phyloP scores from a whole-genome alignment of 1,140 invertebrate genomes.

The Heterodera schachtii region DNA sequence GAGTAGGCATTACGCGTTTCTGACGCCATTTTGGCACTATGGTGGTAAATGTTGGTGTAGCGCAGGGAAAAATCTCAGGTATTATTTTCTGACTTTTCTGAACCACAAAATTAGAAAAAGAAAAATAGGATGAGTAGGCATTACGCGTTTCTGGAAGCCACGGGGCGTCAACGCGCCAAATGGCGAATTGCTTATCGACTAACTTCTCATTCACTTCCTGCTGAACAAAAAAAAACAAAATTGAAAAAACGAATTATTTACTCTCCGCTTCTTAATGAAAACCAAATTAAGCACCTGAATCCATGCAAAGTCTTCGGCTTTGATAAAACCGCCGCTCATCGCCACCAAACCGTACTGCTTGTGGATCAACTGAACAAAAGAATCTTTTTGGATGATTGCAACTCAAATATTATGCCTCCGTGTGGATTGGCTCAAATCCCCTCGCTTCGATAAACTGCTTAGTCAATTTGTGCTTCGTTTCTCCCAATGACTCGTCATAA shows the following conservation, averaged over 20 bases:
- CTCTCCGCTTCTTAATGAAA: no score
- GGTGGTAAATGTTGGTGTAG: no score
- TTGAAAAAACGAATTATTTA: no score
- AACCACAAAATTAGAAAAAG: no score
- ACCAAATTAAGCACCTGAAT: conserved; percentile 51
- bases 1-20: no score
- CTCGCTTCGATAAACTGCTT: conserved; percentile 62
- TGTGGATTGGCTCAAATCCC: conserved; percentile 61
- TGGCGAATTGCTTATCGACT: conserved; percentile 72
- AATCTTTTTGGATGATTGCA: not conserved
- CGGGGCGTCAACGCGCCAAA: conserved; percentile 88
- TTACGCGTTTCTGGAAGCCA: no score
- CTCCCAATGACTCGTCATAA: conserved; percentile 56
- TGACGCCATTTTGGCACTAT: no score
- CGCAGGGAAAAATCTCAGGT: no score
- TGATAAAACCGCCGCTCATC: conserved; percentile 58
- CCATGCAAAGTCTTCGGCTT: conserved; percentile 57
- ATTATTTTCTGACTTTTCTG: no score
- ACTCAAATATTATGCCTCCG: conserved; percentile 32
- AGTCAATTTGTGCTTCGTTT: conserved; percentile 51
- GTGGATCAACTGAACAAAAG: conserved; percentile 50
- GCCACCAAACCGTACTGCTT: conserved; percentile 61
- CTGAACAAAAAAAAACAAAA: conserved; percentile 34
- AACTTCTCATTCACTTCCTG: conserved; percentile 61
- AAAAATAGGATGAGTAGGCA: no score